Evolutionary conservation across 2,888 invertebrate species (phyloP).

Genomic region (Uropetala carovei): DNA sequence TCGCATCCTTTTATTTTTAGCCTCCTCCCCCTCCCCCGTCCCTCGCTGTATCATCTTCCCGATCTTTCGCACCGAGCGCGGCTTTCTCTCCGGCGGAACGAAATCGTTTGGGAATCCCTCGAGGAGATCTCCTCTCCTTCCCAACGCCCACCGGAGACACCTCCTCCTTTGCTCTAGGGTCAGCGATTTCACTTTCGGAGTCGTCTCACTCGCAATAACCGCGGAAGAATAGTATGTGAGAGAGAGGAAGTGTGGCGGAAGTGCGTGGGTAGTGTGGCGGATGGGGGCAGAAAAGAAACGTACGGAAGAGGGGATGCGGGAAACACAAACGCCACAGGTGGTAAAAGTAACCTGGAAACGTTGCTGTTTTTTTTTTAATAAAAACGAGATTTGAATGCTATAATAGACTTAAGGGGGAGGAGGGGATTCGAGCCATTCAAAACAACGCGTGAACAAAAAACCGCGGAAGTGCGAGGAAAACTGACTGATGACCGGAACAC

Average conservation of each 20-base stretch:
- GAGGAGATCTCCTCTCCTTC: slow-evolving; percentile 3
- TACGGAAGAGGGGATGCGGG: no score
- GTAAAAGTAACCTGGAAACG: no score
- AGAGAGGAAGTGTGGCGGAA: not conserved
- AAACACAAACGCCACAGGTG: no score
- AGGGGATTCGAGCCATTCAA: no score
- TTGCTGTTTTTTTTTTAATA: no score
- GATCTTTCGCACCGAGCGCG: not conserved
- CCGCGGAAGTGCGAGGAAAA: no score
- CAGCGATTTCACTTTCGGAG: slow-evolving; percentile 1
- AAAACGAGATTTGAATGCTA: no score
- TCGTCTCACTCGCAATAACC: not conserved
- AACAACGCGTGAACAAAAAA: no score
- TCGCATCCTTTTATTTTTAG: not conserved
- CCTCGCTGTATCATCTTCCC: no score
- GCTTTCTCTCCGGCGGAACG: slow-evolving; percentile 27
- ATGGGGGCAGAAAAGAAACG: not conserved
- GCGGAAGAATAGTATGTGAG: not conserved
- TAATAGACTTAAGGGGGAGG: no score
- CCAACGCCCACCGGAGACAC: not conserved
- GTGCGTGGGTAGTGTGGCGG: not conserved
- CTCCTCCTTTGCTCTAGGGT: not conserved
- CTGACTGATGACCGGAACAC: no score
- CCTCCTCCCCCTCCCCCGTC: no score
- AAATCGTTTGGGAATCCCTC: slow-evolving; percentile 16